These are phyloP conservation scores for Falco cherrug DNA, from an alignment of 2,797 vertebrate genomes.

Conservation along the genomic window DNA sequence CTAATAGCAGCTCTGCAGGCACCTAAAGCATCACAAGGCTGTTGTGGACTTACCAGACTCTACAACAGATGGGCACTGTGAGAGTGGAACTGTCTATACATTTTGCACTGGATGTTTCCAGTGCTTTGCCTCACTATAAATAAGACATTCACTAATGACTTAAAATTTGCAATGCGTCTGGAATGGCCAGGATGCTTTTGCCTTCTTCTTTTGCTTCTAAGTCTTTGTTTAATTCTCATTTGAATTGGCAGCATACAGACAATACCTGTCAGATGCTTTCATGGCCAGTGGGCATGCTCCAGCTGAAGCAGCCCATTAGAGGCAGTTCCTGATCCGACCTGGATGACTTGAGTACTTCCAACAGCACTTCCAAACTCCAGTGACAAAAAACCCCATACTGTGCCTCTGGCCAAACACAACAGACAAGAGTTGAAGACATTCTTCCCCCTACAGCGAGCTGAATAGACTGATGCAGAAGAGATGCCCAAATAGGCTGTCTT, in stretches of 20 bases:
- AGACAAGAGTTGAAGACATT: background rate
- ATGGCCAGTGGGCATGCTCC: background rate
- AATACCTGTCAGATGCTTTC: background rate
- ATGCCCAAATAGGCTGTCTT: background rate
- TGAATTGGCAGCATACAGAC: background rate
- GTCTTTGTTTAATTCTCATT: background rate
- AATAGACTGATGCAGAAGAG: background rate
- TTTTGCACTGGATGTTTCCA: background rate
- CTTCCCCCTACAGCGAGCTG: background rate
- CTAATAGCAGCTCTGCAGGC: accelerated
- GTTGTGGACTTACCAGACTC: background rate
- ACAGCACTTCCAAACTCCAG: background rate
- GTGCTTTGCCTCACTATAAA: background rate
- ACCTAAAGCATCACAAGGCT: background rate
- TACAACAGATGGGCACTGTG: too few species aligned
- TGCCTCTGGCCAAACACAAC: background rate
- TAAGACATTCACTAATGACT: background rate
- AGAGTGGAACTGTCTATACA: too few species aligned
- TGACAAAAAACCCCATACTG: background rate
- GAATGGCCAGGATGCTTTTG: background rate
- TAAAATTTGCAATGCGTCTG: background rate
- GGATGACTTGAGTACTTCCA: background rate
- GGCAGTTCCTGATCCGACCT: background rate
- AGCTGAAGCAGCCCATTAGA: background rate
- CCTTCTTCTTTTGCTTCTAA: background rate